Evolutionary conservation across 1,140 invertebrate species (phyloP).

Genomic region (Acyrthosiphon pisum): DNA sequence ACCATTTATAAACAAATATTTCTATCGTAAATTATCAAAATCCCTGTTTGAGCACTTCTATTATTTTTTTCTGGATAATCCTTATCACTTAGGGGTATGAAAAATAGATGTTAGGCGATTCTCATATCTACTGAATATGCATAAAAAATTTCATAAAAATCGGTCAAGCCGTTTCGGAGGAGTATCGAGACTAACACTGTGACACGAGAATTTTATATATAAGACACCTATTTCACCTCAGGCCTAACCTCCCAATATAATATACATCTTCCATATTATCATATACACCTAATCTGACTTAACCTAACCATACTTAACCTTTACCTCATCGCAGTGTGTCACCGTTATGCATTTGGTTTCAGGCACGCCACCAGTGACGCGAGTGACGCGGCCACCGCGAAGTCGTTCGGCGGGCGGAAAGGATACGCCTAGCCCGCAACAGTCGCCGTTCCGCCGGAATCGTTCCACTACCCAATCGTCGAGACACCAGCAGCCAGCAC

Average conservation of each 20-base stretch:
- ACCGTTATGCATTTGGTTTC: conserved; percentile 59
- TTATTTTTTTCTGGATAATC: too few species aligned
- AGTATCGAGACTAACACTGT: too few species aligned
- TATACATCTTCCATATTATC: neutral
- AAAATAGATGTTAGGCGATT: too few species aligned
- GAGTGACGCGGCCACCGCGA: conserved; percentile 62
- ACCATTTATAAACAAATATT: too few species aligned
- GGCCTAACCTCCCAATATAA: neutral
- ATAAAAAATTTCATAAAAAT: too few species aligned
- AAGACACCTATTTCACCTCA: too few species aligned
- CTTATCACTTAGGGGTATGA: too few species aligned
- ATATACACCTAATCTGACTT: neutral
- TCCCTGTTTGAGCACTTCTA: too few species aligned
- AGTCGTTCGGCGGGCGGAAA: conserved; percentile 60
- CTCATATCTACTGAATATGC: too few species aligned
- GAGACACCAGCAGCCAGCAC: conserved; percentile 60
- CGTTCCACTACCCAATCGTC: conserved; percentile 56
- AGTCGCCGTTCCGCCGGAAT: conserved; percentile 59
- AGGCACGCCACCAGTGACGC: conserved; percentile 62
- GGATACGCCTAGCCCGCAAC: conserved; percentile 60
- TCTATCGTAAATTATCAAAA: too few species aligned
- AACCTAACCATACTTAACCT: neutral
- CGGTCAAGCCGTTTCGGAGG: too few species aligned
- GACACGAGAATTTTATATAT: too few species aligned
- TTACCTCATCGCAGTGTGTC: neutral